Percentiles rank a stretch among this genome's conserved stretches.
Evolutionary conservation across 1,140 invertebrate genomes (phyloP).

Genomic region (Macrocentrus cingulum): DNA sequence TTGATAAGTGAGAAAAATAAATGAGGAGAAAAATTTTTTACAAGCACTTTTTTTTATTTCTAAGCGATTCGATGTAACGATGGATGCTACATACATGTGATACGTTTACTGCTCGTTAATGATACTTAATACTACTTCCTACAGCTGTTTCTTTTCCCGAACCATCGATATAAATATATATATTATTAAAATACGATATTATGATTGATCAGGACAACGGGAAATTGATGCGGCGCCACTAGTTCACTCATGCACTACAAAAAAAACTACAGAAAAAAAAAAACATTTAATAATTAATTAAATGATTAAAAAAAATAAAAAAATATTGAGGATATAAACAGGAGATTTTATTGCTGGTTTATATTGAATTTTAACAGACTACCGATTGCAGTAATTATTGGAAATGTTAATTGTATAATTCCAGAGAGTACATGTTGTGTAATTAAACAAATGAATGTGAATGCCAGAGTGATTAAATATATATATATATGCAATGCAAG

Average conservation of each 20-base stretch:
- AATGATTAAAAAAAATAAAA: conserved; percentile 4
- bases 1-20: not conserved
- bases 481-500: conserved; percentile 38
- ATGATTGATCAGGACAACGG: not conserved
- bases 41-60: conserved; percentile 15
- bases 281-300: conserved; percentile 8
- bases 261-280: conserved; percentile 42
- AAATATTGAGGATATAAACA: conserved; percentile 19
- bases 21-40: not conserved
- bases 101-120: conserved; percentile 59
- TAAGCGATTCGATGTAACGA: conserved; percentile 41
- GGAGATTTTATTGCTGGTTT: conserved; percentile 51
- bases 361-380: conserved; percentile 43
- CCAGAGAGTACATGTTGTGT: conserved; percentile 30
- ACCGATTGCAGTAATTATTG: conserved; percentile 34
- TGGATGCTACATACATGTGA: conserved; percentile 60
- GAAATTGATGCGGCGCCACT: conserved; percentile 46
- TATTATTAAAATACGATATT: not conserved
- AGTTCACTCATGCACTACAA: conserved; percentile 61
- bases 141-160: conserved; percentile 40
- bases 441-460: not conserved
- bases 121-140: conserved; percentile 56
- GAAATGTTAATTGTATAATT: conserved; percentile 29
- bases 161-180: not conserved
- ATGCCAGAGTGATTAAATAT: conserved; percentile 11